Evolutionary conservation across 1,140 invertebrate species (phyloP).

Genomic region (Mactra quadrangularis): DNA sequence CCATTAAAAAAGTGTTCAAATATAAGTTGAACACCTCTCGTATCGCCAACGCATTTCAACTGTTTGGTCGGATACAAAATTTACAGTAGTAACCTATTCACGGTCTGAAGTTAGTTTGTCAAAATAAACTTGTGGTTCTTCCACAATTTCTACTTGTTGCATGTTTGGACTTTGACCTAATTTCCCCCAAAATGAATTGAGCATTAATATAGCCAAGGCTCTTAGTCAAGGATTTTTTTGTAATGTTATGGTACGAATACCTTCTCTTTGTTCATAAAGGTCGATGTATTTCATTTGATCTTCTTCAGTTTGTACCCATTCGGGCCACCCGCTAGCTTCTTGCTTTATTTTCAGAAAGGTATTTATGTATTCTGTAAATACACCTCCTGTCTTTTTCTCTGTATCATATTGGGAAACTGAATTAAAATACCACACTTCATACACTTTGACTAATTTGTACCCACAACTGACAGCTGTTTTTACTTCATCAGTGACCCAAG

Average conservation of each 20-base stretch:
- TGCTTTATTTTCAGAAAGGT: conserved; percentile 69
- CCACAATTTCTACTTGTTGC: no score
- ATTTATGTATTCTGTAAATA: conserved; percentile 64
- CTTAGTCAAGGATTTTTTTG: background rate
- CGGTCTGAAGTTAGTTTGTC: no score
- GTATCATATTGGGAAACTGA: background rate
- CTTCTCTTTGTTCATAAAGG: conserved; percentile 75
- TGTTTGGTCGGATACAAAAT: conserved; percentile 66
- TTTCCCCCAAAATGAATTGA: no score
- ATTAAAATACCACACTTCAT: background rate
- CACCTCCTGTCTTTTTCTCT: background rate
- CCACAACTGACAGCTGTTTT: background rate
- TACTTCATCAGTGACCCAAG: background rate
- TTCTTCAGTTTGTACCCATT: conserved; percentile 47
- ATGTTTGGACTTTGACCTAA: background rate
- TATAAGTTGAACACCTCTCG: no score
- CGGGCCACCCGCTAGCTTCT: conserved; percentile 66
- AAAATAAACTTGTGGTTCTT: no score
- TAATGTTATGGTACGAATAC: background rate
- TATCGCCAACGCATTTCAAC: conserved; percentile 72
- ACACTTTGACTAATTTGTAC: background rate
- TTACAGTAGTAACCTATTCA: conserved; percentile 78
- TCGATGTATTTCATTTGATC: conserved; percentile 73
- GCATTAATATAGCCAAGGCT: no score
- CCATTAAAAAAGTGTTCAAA: no score